These are phyloP conservation scores for Limnothrissa miodon DNA, from an alignment of 2,113 vertebrate species.

Conservation along the genomic window DNA sequence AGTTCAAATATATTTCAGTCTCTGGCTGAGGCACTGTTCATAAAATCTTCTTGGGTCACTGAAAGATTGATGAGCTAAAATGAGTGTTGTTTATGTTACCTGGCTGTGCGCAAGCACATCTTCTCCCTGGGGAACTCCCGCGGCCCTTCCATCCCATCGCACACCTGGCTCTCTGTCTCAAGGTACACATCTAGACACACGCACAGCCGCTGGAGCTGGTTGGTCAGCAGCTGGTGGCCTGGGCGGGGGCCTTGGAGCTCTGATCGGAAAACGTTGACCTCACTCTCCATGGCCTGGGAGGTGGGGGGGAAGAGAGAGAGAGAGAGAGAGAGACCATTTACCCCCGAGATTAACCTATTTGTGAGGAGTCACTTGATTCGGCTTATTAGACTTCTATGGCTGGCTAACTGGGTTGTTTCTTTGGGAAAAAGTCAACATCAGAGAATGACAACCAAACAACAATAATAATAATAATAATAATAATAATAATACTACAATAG, in stretches of 20 bases:
- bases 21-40: too few relatives aligned
- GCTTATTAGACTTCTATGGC: too few relatives aligned
- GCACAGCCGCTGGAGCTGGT: conserved; percentile 90
- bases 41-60: background rate
- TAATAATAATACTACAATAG: too few relatives aligned
- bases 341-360: background rate
- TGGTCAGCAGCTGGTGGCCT: conserved; percentile 92
- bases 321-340: too few relatives aligned
- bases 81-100: conserved; percentile 64
- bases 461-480: too few relatives aligned
- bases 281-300: conserved; percentile 90
- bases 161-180: conserved; percentile 88
- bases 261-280: conserved; percentile 87
- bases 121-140: conserved; percentile 96
- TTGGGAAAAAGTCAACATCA: too few relatives aligned
- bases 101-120: conserved; percentile 94
- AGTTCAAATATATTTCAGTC: too few relatives aligned
- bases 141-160: conserved; percentile 89
- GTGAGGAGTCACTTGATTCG: background rate
- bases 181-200: conserved; percentile 92
- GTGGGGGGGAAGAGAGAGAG: background rate
- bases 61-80: background rate
- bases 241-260: conserved; percentile 88
- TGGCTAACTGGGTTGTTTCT: too few relatives aligned
- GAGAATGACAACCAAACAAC: too few relatives aligned